Percentiles rank a stretch among this genome's conserved stretches.
Conservation (phyloP, 1,140 invertebrate species). For the Rhopalosiphum maidis region DNA sequence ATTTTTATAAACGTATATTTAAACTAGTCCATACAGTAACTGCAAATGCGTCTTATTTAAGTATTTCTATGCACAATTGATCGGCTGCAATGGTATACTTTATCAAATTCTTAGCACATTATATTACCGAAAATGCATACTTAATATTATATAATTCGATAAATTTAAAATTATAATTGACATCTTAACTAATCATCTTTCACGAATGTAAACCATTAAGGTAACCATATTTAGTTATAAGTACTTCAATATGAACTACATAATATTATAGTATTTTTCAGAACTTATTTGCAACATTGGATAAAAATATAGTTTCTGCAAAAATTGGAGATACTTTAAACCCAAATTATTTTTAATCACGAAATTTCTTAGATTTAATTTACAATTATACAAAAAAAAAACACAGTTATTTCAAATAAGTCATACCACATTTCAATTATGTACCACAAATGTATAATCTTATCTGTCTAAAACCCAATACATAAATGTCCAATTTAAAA, state of each 20-base stretch:
- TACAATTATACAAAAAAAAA: not conserved
- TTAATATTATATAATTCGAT: not conserved
- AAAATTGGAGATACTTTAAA: not conserved
- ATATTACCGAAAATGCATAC: not conserved
- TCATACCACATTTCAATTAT: not conserved
- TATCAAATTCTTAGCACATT: not conserved
- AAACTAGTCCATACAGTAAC: not conserved
- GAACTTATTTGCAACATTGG: too few species aligned
- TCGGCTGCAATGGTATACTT: not conserved
- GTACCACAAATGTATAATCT: not conserved
- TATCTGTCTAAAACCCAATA: not conserved
- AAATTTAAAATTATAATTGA: not conserved
- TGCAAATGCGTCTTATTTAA: not conserved
- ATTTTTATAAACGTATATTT: not conserved
- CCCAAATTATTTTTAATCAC: not conserved
- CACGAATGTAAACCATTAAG: not conserved
- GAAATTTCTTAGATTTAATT: not conserved
- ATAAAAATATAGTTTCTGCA: too few species aligned
- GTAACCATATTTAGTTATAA: not conserved
- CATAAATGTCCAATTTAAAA: not conserved
- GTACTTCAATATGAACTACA: not conserved
- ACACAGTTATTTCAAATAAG: not conserved
- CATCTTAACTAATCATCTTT: not conserved
- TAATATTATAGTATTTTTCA: not conserved
- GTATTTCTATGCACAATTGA: not conserved